Conservation (phyloP, 1,140 invertebrate species). For the Dufourea novaeangliae region DNA sequence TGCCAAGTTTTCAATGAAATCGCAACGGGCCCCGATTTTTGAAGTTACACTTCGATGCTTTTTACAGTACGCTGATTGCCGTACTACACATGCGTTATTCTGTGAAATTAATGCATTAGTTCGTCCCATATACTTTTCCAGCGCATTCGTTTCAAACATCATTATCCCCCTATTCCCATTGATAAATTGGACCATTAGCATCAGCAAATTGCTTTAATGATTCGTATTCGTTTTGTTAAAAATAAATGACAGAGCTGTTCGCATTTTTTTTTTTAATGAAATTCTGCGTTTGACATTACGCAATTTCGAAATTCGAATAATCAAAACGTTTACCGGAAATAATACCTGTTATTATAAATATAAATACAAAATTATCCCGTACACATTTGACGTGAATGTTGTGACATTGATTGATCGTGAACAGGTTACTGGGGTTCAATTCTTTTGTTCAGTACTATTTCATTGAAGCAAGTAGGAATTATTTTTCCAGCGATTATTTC, state of each 20-base stretch:
- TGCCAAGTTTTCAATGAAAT: not conserved
- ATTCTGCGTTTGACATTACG: not conserved
- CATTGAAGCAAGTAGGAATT: no score
- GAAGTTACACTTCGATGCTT: constrained; percentile 16
- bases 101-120: constrained; percentile 32
- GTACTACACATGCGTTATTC: constrained; percentile 13
- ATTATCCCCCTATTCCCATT: constrained; percentile 5
- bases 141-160: constrained; percentile 25
- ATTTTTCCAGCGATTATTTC: no score
- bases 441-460: no score
- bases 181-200: constrained; percentile 28
- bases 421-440: no score
- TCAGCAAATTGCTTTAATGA: constrained; percentile 34
- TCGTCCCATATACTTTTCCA: constrained; percentile 22
- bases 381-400: no score
- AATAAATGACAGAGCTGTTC: not conserved
- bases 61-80: not conserved
- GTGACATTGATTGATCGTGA: no score
- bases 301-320: not conserved
- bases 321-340: not conserved
- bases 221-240: constrained; percentile 1
- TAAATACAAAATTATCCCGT: no score
- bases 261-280: not conserved
- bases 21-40: not conserved
- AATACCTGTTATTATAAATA: not conserved